Evolutionary conservation across 2,888 invertebrate genomes (phyloP), one percentile per base, ranked within the genome.

Genomic region (Crocallis elinguaria): DNA sequence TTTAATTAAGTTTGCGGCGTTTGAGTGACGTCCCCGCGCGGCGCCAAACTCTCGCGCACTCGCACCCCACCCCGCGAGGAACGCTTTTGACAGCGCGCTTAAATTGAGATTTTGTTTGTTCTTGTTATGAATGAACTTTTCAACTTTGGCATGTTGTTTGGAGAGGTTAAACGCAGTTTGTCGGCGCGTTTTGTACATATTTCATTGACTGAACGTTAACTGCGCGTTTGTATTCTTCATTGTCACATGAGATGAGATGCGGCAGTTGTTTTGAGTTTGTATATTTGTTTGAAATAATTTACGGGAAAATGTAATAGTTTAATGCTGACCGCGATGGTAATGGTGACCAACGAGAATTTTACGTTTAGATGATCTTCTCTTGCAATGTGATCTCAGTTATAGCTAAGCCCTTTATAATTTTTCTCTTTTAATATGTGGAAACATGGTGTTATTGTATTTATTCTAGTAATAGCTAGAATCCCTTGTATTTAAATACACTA

Each of bases 1-100:
- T 76, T 73, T 75, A 77, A 76, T 73, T 68, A 73, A 72, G 74
- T 74, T 73, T 60, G 63, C 53, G 64, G 38, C 54, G 64, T 61
- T 57, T 60, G 71, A 68, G 66, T 59, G 71, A 69, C 65, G 50
- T 39, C 38, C 45, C 49, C 19, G 14, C 17, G 8, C 21, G 60
- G 38, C 39, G 43, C 27, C 35, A 19, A 23, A 11, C 12, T n/a
- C 51, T 49, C 46, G 19, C 21, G 42, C 46, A 51, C 27, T 54
- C 13, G 43, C 37, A 27, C 55, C 49, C 6, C 58, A 13, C 52
- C 53, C 33, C 17, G 12, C 35, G 42, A 38, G 7, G 46, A 11
- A 25, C 43, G 49, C 39, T 19, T 37, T 19, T 46, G 52, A 42
- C 52, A 51, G 36, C 23, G 41, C 36, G 16, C 30, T 42, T 42